phyloP scores from a whole-genome alignment of 2,888 invertebrate genomes.

The Stegana nigrithorax region DNA sequence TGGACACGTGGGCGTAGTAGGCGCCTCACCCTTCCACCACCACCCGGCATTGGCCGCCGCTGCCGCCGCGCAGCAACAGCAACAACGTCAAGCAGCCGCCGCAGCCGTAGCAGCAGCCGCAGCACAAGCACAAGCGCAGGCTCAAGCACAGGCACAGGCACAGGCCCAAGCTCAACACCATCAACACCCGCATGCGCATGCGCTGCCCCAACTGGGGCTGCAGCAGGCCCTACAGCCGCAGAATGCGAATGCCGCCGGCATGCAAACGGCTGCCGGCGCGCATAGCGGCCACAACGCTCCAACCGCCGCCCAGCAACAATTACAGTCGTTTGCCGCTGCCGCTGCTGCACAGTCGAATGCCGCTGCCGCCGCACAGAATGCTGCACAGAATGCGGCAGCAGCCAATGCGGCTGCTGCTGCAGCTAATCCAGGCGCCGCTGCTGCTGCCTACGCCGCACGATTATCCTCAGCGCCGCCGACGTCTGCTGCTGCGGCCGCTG shows the following conservation, averaged over 20 bases:
- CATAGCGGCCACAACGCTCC: constrained; percentile 46
- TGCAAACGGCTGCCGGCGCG: constrained; percentile 39
- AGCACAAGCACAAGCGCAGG: constrained; percentile 70
- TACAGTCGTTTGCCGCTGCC: constrained; percentile 65
- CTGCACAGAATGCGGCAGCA: constrained; percentile 50
- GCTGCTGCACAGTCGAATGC: constrained; percentile 69
- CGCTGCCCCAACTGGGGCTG: constrained; percentile 53
- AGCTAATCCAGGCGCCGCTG: constrained; percentile 48
- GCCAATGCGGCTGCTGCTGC: constrained; percentile 38
- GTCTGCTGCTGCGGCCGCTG: constrained; percentile 72
- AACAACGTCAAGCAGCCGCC: constrained; percentile 70
- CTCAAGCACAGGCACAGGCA: constrained; percentile 67
- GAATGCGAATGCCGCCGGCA: constrained; percentile 39
- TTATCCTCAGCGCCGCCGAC: constrained; percentile 50
- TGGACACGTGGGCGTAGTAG: constrained; percentile 73
- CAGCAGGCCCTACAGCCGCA: constrained; percentile 48
- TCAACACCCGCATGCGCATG: constrained; percentile 46
- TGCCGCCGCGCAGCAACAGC: constrained; percentile 68
- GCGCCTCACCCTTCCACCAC: constrained; percentile 68
- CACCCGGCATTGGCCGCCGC: constrained; percentile 74
- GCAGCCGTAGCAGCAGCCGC: constrained; percentile 74
- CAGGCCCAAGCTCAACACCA: constrained; percentile 73
- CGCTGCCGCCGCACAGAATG: constrained; percentile 73
- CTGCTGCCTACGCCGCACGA: constrained; percentile 64
- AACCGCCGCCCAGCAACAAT: constrained; percentile 70